Base-by-base conservation (phyloP, 2,888 invertebrate genomes). In the Thereva unica region DNA sequence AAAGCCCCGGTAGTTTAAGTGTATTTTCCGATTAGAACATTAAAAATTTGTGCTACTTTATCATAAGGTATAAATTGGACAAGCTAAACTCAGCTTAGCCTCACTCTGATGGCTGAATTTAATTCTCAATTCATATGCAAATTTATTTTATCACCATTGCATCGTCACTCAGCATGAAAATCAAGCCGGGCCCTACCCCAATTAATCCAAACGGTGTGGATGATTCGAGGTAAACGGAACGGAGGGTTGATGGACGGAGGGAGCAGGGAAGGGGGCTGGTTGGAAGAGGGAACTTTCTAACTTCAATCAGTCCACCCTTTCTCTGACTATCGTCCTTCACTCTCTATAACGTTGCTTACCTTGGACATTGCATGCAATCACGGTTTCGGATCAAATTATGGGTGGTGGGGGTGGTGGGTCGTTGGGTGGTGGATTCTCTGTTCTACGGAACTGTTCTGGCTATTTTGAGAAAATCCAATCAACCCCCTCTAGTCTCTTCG, bases 81-180 rank as follows among this genome's bases (percentile, higher is more conserved):
- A 23, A 23, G 23, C 23, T 23, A 23, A 23, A 23, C 23, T 23
- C 23, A 23, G 23, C 23, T 23, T 23, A 23, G 23, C 23, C 23
- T 23, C 23, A 23, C 23, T 23, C 23, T 23, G 23, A 23, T 23
- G 23, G 23, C 23, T 23, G 23, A 23, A 23, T 23, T 78, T 79
- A 79, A 79, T 80, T 79, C 78, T 74, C 78, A 75, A 79, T 79
- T 79, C 79, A 80, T 80, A 79, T 79, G 79, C 77, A 80, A 79
- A 79, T 79, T 80, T 79, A 78, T 79, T 76, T 78, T 79, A 77
- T 77, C 79, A 76, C 77, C 75, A 75, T 74, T 75, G 74, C 74
- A 74, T 74, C 73, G 69, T 69, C 71, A 69, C 61, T 61, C 61
- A 50, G 50, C 61, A 44, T 50, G 61, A 61, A 50, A 50, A 50